Evolutionary conservation across 2,888 invertebrate genomes (phyloP), one percentile per base, ranked within the genome.

Genomic region (Euplexia lucipara): DNA sequence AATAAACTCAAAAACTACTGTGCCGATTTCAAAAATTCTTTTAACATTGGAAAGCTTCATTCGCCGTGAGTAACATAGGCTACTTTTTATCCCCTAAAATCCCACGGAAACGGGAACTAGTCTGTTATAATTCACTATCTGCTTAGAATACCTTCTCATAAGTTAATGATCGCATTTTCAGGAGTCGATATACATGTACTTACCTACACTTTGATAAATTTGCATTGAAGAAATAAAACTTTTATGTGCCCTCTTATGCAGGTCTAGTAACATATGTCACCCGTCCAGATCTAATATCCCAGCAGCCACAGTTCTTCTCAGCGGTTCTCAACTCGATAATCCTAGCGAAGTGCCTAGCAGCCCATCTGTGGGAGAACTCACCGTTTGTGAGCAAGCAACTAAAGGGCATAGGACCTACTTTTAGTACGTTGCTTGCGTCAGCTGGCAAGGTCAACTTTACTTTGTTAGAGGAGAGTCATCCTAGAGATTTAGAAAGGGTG

Each of bases 311-410:
- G 56, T 90, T 92, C 80, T 97, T 92, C 88, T 89, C 90, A 58
- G 95, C 96, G 0, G 90, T 97, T 14, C 84, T 97, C 5, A 96
- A 96, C 88, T 91, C 97, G 0, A 88, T 96, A 22, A 90, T 96
- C 32, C 91, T 98, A 59, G 92, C 96, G 7, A 97, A 98, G 91
- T 97, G 97, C 83, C 94, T 97, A 70, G 83, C 91, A 32, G 96
- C 97, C 0, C 96, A 96, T 78, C 90, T 98, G 45, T 98, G 98
- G 98, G 97, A 98, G 84, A 96, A 97, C 86, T 97, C 97, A 0
- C 86, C 86, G 1, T 97, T 95, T 86, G 96, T 98, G 22, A 95
- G 96, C 67, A 96, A 96, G 81, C 98, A 98, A 86, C 89, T 98
- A 51, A 96, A 96, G 61, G 97, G 97, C 48, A 97, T 98, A 70